Evolutionary conservation across 2,113 vertebrate species (phyloP).

Genomic region (Ahaetulla prasina): DNA sequence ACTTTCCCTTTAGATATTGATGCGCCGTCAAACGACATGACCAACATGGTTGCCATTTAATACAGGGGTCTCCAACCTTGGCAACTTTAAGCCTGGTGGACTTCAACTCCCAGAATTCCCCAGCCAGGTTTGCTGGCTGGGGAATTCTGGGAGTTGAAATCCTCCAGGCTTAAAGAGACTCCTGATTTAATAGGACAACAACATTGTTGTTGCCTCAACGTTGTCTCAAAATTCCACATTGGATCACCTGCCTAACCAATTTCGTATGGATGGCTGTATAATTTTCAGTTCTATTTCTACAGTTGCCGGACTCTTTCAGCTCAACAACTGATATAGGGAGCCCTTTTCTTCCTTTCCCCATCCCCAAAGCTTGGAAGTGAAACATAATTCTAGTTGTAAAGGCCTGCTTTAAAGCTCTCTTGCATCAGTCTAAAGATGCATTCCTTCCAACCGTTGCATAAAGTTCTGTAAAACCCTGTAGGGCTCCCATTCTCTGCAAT

Average conservation of each 20-base stretch:
- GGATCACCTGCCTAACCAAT: not conserved
- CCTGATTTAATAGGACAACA: not conserved
- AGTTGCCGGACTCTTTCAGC: not conserved
- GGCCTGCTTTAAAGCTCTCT: not conserved
- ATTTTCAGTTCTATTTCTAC: not conserved
- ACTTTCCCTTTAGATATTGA: not conserved
- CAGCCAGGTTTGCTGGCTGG: no score
- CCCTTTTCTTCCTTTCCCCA: not conserved
- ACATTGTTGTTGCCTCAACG: not conserved
- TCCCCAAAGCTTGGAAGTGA: not conserved
- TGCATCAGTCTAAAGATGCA: rapidly evolving
- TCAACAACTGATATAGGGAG: not conserved
- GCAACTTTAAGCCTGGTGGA: no score
- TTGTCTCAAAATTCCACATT: not conserved
- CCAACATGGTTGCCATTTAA: not conserved
- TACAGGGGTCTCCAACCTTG: no score
- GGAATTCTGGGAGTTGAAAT: no score
- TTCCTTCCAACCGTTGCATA: not conserved
- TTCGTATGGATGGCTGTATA: not conserved
- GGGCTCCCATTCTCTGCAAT: constrained; percentile 56
- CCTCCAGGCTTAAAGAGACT: no score
- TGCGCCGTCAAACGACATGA: not conserved
- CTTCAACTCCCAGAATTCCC: no score
- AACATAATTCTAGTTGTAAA: not conserved
- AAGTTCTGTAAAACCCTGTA: rapidly evolving